Conservation (phyloP, 53 echinoderm and acorn worm species). For the Glandiceps talaboti region DNA sequence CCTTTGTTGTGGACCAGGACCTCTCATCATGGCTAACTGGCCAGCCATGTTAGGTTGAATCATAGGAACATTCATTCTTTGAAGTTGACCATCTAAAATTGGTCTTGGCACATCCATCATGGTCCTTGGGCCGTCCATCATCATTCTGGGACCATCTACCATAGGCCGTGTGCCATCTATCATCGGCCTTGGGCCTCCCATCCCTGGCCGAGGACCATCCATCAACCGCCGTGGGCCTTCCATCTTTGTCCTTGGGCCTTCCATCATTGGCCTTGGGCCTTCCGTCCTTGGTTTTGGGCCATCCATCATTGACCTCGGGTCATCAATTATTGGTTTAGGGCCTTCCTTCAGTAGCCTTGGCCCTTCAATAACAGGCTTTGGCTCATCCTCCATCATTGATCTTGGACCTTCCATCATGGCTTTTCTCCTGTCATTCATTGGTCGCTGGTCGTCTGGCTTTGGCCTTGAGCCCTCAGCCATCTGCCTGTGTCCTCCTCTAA, state of each 20-base stretch:
- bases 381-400: not conserved
- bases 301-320: not conserved
- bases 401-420: slow-evolving; percentile 9
- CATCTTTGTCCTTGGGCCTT: not conserved
- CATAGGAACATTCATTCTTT: not conserved
- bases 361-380: slow-evolving; percentile 3
- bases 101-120: not conserved
- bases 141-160: slow-evolving; percentile 2
- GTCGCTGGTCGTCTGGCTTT: not conserved
- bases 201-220: not conserved
- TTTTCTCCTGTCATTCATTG: not conserved
- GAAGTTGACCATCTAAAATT: not conserved
- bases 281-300: not conserved
- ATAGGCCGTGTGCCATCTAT: not conserved
- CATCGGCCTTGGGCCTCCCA: not conserved
- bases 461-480: not conserved
- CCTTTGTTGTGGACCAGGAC: too few species aligned
- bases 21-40: not conserved
- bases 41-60: too few species aligned
- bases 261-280: slow-evolving; percentile 7
- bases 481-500: slow-evolving; percentile 1
- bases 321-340: not conserved
- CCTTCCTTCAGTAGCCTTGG: slow-evolving; percentile 7
- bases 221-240: not conserved
- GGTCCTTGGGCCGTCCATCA: slow-evolving; percentile 1